Evolutionary conservation across 37 sponge, comb jelly and placozoan species (phyloP).

Genomic region (Corticium candelabrum): DNA sequence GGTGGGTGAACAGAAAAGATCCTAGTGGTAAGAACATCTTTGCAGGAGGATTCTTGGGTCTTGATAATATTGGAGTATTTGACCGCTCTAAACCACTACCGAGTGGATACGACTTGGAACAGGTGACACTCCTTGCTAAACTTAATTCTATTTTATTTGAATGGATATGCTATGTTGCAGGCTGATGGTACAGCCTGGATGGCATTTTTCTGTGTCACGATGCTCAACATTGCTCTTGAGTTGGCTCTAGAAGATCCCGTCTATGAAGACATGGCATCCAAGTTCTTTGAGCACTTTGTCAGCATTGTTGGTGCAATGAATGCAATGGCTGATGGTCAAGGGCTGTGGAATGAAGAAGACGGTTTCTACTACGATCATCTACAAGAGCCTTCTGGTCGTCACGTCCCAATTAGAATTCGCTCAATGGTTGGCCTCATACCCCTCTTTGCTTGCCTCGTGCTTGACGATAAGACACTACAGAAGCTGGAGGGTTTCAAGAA

Average conservation of each 20-base stretch:
- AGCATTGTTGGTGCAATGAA: conserved; percentile 91
- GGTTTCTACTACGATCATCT: conserved; percentile 94
- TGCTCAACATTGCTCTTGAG: conserved; percentile 91
- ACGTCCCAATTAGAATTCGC: conserved; percentile 63
- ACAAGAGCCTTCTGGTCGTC: conserved; percentile 30
- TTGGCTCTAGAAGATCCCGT: conserved; percentile 70
- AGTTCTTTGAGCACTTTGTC: conserved; percentile 97
- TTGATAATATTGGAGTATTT: conserved; percentile 93
- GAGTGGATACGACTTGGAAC: conserved; percentile 74
- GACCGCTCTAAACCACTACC: conserved; percentile 90
- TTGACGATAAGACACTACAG: conserved; percentile 80
- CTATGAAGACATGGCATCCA: conserved; percentile 97
- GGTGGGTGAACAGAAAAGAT: conserved; percentile 97
- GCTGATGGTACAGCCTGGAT: conserved; percentile 99
- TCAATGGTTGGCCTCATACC: conserved; percentile 94
- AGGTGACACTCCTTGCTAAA: conserved; percentile 11
- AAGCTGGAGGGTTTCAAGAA: conserved; percentile 74
- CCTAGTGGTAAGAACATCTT: conserved; percentile 89
- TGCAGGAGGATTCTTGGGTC: conserved; percentile 87
- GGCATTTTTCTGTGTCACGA: conserved; percentile 89
- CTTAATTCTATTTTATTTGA: not conserved
- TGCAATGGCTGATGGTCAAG: conserved; percentile 50
- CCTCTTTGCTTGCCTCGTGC: conserved; percentile 83
- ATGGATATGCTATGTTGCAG: not conserved
- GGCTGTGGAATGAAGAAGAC: conserved; percentile 57